Conservation (phyloP, 2,797 vertebrate genomes). For the Tiaroga cobitis region DNA sequence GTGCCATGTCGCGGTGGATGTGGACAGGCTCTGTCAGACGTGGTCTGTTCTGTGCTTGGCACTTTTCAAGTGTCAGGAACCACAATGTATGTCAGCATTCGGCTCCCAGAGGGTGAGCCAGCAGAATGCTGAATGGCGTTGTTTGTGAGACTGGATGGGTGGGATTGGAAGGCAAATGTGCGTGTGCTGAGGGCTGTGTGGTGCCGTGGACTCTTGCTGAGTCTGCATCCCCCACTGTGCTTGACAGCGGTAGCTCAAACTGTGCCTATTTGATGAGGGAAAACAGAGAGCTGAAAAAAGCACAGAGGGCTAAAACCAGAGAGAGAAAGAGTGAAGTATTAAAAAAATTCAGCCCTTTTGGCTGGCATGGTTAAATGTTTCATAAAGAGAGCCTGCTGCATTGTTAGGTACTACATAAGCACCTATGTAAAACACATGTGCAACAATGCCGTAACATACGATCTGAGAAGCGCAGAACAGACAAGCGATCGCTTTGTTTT, state of each 20-base stretch:
- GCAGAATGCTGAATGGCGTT: conserved; percentile 21
- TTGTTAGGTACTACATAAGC: not conserved
- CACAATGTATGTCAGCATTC: conserved; percentile 26
- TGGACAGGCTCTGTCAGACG: conserved; percentile 25
- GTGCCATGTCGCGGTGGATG: not conserved
- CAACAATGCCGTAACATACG: conserved; percentile 3
- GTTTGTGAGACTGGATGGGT: conserved; percentile 43
- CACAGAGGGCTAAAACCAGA: conserved; percentile 9
- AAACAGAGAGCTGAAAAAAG: conserved; percentile 17
- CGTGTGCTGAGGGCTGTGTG: conserved; percentile 17
- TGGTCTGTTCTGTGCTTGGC: not conserved
- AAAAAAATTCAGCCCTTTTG: conserved; percentile 33
- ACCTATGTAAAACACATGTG: conserved; percentile 21
- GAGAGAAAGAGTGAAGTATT: not conserved
- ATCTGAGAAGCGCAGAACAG: conserved; percentile 6
- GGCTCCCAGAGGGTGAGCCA: not conserved
- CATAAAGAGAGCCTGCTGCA: not conserved
- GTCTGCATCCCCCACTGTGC: conserved; percentile 48
- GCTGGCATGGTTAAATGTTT: not conserved
- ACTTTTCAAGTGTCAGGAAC: conserved; percentile 11
- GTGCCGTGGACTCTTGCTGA: conserved; percentile 38
- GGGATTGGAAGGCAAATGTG: conserved; percentile 27
- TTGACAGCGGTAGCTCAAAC: conserved; percentile 48
- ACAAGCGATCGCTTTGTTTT: conserved; percentile 27
- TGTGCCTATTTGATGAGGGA: conserved; percentile 22